phyloP scores from a whole-genome alignment of 2,888 invertebrate genomes.

The Automeris io region DNA sequence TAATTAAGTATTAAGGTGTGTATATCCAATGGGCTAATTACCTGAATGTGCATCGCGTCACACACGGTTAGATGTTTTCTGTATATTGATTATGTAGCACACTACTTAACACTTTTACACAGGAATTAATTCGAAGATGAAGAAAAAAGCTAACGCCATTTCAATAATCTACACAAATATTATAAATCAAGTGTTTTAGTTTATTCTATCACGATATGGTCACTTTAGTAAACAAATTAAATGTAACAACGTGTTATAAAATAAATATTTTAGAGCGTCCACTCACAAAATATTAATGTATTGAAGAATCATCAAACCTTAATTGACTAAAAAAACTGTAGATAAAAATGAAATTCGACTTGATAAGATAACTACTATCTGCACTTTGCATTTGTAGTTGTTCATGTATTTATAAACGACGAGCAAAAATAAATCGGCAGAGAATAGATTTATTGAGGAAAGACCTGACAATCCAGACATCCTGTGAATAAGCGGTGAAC shows the following conservation, averaged over 20 bases:
- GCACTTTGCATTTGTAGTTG: background rate
- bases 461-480: constrained; percentile 40
- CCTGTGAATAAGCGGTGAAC: constrained; percentile 27
- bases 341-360: background rate
- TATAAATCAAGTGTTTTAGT: too few relatives aligned
- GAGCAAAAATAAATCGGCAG: background rate
- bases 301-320: background rate
- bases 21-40: background rate
- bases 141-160: background rate
- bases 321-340: background rate
- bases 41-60: background rate
- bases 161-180: background rate
- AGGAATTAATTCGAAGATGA: background rate
- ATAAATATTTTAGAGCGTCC: background rate
- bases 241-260: background rate
- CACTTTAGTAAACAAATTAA: background rate
- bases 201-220: background rate
- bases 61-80: background rate
- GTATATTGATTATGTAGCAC: too few relatives aligned
- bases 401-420: background rate
- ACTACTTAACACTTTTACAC: too few relatives aligned
- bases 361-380: background rate
- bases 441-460: constrained; percentile 32
- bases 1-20: too few relatives aligned
- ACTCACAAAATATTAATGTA: too few relatives aligned